A percentile compares a stretch with the other conserved stretches of the same genome.
Conservation (phyloP, 2,113 vertebrate genomes). For the Albula goreensis region DNA sequence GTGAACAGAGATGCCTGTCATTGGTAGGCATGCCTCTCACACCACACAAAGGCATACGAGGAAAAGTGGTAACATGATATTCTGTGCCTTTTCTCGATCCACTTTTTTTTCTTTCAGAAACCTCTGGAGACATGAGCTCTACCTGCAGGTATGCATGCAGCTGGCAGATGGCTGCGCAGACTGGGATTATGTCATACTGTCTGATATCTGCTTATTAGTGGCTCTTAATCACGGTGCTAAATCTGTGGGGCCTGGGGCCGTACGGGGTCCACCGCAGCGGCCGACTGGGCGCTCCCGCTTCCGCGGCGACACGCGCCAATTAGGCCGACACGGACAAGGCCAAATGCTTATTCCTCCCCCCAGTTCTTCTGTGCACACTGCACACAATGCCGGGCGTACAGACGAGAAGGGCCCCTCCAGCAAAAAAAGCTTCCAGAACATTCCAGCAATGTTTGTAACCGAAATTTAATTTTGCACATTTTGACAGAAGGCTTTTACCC, state of each 20-base stretch:
- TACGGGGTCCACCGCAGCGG: constrained; percentile 48
- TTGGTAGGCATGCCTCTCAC: not conserved
- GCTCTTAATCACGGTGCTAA: constrained; percentile 67
- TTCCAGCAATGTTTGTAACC: not conserved
- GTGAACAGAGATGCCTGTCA: not conserved
- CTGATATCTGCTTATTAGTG: constrained; percentile 72
- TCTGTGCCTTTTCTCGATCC: not conserved
- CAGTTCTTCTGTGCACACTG: not conserved
- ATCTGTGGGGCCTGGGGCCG: constrained; percentile 46
- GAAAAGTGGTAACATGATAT: constrained; percentile 11
- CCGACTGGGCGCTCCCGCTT: constrained; percentile 30
- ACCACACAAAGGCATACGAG: not conserved
- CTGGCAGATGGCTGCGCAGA: constrained; percentile 75
- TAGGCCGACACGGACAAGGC: constrained; percentile 2
- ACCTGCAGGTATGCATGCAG: constrained; percentile 77
- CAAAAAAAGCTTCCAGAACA: not conserved
- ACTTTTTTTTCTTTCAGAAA: constrained; percentile 15
- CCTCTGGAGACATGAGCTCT: constrained; percentile 77
- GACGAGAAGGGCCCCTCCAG: not conserved
- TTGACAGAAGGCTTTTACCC: no score
- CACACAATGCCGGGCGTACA: not conserved
- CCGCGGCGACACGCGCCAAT: constrained; percentile 15
- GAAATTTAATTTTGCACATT: not conserved
- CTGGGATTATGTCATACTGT: constrained; percentile 75
- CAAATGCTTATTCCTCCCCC: not conserved